Base-by-base conservation (phyloP, 2,888 invertebrate species). In the Bellardia bayeri region DNA sequence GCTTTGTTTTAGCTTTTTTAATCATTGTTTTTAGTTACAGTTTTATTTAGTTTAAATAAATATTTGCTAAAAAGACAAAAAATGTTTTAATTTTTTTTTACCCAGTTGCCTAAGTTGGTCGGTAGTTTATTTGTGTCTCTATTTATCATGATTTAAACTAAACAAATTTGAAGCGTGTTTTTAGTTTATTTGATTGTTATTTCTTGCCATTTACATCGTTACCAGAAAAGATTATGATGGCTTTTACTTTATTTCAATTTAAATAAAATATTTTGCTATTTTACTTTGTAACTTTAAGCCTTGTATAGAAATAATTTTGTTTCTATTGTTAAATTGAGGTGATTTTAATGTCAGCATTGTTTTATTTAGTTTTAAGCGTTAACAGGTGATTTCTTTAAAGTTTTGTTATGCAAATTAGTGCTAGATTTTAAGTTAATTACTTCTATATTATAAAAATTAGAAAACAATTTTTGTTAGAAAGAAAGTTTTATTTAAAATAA, bases 31-130 rank as follows among this genome's bases (percentile, higher is more conserved):
- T 33, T 8, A 23, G n/a, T 51, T 51, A 51, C 30, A 69, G 33
- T 51, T 30, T 30, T 13, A 11, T 33, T 33, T 13, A 51, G 33
- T 33, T 30, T 30, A 14, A 7, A 45, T 2, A 16, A 45, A 7
- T 9, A 13, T 16, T 54, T 66, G 16, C 40, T 63, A 6, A 5
- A 23, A 37, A 56, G 45, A 9, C 30, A 40, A 5, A 68, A 79
- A 45, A 33, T 58, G 68, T 68, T 33, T 56, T 37, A 56, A n/a
- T 45, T 16, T 68, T 79, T 23, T 68, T 68, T 45, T 56, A 79
- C 30, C n/a, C 56, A 56, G 56, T 58, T 68, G 66, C 30, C 42
- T 66, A 66, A 42, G 78, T 78, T 66, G 66, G 42, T 56, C 78
- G 66, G 14, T 13, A 66, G 45, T 49, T 58, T 69, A 56, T 13